Evolutionary conservation across 1,140 invertebrate species (phyloP), one percentile per base, ranked within the genome.

Genomic region (Trachymyrmex septentrionalis): DNA sequence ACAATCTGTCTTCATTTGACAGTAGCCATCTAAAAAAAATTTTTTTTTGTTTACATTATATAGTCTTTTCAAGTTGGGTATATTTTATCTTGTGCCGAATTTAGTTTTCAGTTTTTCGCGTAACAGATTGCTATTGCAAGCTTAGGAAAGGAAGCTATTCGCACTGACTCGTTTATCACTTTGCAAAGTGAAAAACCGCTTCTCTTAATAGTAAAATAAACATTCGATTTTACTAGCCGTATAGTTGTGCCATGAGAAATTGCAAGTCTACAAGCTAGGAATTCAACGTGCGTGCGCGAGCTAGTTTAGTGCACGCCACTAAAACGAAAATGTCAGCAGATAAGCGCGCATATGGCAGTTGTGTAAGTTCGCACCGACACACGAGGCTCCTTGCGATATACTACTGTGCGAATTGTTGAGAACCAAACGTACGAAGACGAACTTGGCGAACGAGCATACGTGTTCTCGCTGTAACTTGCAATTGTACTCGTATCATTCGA

Each of bases 251-350:
- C 38, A 27, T 61, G 80, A 75, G 55, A 84, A 57, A 73, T 82
- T 64, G 80, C 80, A 27, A 72, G 38, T 63, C 30, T 38, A 48
- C 69, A 48, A 73, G n/a, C 67, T 72, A 59, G 9, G 55, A 75
- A 75, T 84, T 73, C 69, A 84, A 73, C 38, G 38, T 84, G 80
- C 69, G 80, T 75, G n/a, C 38, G 55, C 48, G 80, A 50, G 63
- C 63, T 48, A 75, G 53, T 50, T 61, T 75, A 73, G 67, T 50
- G 38, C 55, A 12, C 80, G 57, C 14, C 69, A 61, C 55, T 84
- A 84, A 84, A 84, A 75, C 69, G 69, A 27, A 27, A 73, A 84
- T 55, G 38, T 84, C 63, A 84, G 80, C 38, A 63, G 80, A 84
- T 75, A 84, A 75, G 27, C 55, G 80, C 44, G 38, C 69, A 61